Base-by-base conservation (phyloP, 2,797 vertebrate species). In the Pipistrellus nathusii region DNA sequence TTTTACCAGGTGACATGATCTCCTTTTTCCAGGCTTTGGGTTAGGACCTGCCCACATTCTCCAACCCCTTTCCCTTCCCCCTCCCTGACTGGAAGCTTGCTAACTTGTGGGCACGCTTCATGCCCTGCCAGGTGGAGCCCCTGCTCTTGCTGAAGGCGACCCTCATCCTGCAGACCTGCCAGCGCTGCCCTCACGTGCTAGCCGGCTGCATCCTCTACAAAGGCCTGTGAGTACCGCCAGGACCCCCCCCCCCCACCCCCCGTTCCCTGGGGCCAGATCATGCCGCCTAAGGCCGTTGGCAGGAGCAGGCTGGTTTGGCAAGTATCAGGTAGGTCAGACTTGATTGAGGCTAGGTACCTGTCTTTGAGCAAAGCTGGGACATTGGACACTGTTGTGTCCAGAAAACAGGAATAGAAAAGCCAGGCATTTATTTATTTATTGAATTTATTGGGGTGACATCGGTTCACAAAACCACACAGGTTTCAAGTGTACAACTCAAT, bases 131-230 rank as follows among this genome's bases (percentile, higher is more conserved):
- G 99, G 99, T 99, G 89, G 99, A 99, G 86, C 99, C 99, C 0
- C 98, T 99, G 87, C 98, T 99, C 20, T 66, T 99, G n/a, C 98
- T 99, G 69, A 99, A 99, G 97, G 99, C 99, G 0, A 98, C 99
- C 59, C 99, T 99, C 96, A 99, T 99, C 93, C 97, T 99, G 44
- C 99, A 99, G 97, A 98, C 99, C 0, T 99, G 99, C 97, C 99
- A 99, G 97, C 99, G 99, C 55, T 98, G 98, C 44, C 98, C 98
- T 51, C 98, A 99, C 0, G 95, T 99, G 96, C 97, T 99, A 27
- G 99, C 99, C 2, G 99, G 99, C 90, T 99, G 99, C 87, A 98
- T 99, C 85, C 98, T 99, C n/a, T 99, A 99, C 96, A 97, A 97
- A 75, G 99, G 99, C 96, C 98, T 98, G 99, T 99, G 94, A 98